These are phyloP conservation scores for Amphimedon queenslandica DNA, from an alignment of 37 sponge, comb jelly and placozoan species.

Conservation along the genomic window DNA sequence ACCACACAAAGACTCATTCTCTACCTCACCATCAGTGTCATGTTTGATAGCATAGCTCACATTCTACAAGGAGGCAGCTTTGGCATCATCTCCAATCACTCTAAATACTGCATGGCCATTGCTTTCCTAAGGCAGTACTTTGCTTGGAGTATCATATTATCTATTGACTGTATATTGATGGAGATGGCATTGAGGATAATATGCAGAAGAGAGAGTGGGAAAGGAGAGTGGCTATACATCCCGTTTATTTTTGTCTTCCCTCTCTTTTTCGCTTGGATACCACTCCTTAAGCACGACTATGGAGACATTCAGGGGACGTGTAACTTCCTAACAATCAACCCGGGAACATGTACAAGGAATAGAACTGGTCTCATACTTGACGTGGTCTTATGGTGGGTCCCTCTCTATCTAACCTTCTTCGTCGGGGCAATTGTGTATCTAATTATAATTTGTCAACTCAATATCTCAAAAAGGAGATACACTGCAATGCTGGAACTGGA, in stretches of 20 bases:
- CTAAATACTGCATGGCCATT: constrained; percentile 10
- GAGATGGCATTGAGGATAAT: constrained; percentile 26
- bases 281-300: constrained; percentile 39
- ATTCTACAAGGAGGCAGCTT: constrained; percentile 15
- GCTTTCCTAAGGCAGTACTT: constrained; percentile 39
- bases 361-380: constrained; percentile 28
- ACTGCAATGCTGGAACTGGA: not conserved
- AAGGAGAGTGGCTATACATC: constrained; percentile 29
- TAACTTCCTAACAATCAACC: constrained; percentile 22
- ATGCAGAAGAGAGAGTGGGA: constrained; percentile 4
- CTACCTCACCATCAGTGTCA: constrained; percentile 61
- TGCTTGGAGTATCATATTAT: constrained; percentile 15
- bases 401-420: constrained; percentile 31
- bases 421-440: constrained; percentile 11
- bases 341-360: not conserved
- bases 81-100: not conserved
- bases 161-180: constrained; percentile 33
- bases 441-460: not conserved
- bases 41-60: constrained; percentile 30
- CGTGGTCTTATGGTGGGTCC: constrained; percentile 48
- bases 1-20: constrained; percentile 69
- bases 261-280: constrained; percentile 45
- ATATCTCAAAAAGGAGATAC: not conserved
- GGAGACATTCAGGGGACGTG: constrained; percentile 59
- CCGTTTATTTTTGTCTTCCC: constrained; percentile 32